Evolutionary conservation across 2,888 invertebrate genomes (phyloP), one percentile per base, ranked within the genome.

Genomic region (Sicus ferrugineus): DNA sequence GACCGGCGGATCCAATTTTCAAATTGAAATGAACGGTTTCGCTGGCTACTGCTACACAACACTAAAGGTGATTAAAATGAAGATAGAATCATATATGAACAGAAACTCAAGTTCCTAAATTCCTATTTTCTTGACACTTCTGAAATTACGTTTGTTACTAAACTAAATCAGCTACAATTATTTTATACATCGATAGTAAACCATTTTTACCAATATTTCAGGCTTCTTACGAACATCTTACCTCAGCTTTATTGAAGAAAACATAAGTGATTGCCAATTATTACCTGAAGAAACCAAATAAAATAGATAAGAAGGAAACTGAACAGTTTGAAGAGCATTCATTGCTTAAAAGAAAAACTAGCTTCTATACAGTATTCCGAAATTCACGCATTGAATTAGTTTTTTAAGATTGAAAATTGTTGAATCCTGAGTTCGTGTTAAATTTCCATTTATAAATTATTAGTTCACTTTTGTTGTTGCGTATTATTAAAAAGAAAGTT

Each of bases 21-120:
- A 84, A 75, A 79, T 79, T 21, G 82, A 84, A 74, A 84, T 85
- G 83, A 81, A 81, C 62, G 85, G 85, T 38, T 78, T 83, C 76
- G 81, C 82, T 0, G 85, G 84, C 19, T 85, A 85, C 73, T 85
- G 85, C 73, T 85, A 82, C 66, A 85, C 85, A 14, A 85, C 85
- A 3, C 74, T 85, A 3, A 85, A 85, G 76, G 82, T 78, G 68
- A 62, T 58, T 48, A 42, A 42, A 42, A 42, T 34, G 34, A 34
- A 34, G 5, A 5, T 34, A 11, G 11, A 34, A 7, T 5, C n/a
- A 42, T 11, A 42, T 6, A 7, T 16, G 16, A 16, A 21, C n/a
- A n/a, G n/a, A n/a, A n/a, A n/a, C n/a, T n/a, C n/a, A n/a, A n/a
- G n/a, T n/a, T n/a, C n/a, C n/a, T 19, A 14, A 23, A 58, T 3